Evolutionary conservation across 2,888 invertebrate genomes (phyloP), one percentile per base, ranked within the genome.

Genomic region (Spodoptera exigua): DNA sequence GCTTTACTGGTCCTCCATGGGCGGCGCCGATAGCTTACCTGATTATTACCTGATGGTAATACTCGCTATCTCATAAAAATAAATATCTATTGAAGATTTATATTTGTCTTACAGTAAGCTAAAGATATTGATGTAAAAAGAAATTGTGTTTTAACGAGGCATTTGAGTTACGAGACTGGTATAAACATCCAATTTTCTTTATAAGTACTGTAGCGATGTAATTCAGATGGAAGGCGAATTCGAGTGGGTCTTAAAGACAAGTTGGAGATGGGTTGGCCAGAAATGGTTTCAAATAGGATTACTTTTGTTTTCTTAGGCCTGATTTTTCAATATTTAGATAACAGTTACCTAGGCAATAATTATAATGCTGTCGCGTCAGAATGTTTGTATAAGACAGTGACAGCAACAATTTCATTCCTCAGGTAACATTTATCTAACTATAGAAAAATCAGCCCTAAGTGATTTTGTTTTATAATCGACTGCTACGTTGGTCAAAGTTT

Each of bases 61-160:
- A n/a, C n/a, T n/a, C n/a, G n/a, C n/a, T n/a, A n/a, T n/a, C n/a
- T n/a, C n/a, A n/a, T n/a, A n/a, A n/a, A n/a, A n/a, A n/a, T n/a
- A n/a, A 18, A 3, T 9, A 27, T 0, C 5, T 27, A 27, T 2
- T n/a, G 46, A 21, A 37, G 9, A 35, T 2, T 46, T 14, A 37
- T 35, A 37, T 34, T 44, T 17, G 2, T 32, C 41, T 51, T 54
- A 47, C 61, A 54, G 34, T 37, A 3, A 36, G 51, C 40, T 35
- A 54, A 53, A 47, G 49, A 53, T 41, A 70, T 57, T 47, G n/a
- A 48, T 58, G 52, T 60, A 49, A 59, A 61, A 72, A 47, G 52
- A 64, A 72, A 64, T 57, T 58, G 54, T 62, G 39, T 37, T 73
- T 65, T 72, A 74, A 73, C 74, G 74, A 65, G 16, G 61, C 61